Base-by-base conservation (phyloP, 2,113 vertebrate species). In the Mesembrinibis cayennensis region DNA sequence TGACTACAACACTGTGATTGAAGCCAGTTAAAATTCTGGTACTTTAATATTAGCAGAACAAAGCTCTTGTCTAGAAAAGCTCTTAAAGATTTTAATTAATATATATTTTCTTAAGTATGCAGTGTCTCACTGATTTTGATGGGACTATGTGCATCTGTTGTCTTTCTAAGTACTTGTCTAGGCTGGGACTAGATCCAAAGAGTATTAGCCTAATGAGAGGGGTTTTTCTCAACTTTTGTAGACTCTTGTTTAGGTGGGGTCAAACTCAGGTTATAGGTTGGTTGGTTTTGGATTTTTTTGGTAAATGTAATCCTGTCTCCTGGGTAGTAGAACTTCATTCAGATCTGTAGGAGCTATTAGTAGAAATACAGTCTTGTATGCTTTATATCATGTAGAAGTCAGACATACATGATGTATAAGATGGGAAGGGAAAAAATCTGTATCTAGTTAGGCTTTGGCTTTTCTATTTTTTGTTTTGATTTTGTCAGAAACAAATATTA, bases 261-360 rank as follows among this genome's bases (percentile, higher is more conserved):
- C 32, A n/a, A 58, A n/a, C 55, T 58, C 58, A 36, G 30, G 3
- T 72, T 88, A n/a, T 13, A 66, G 17, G 6, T 47, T 62, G 23
- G 2, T 63, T 67, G 16, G 1, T 45, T 67, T 15, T n/a, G 22
- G 2, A 0, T 0, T 55, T 65, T 84, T 78, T 62, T 66, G 6
- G 9, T 69, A 56, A 72, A 76, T 34, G 12, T 61, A 79, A 44
- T 65, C 34, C 34, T 67, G 9, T 82, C 21, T 47, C 34, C 52
- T 76, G 34, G 26, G 15, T 59, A 56, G n/a, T 15, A 7, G 42
- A 86, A 69, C n/a, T 81, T 91, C 18, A 36, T 85, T 84, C 26
- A 44, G 36, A 40, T 70, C 27, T 42, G 55, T 67, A n/a, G 40
- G 11, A 87, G 4, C 16, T 67, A 15, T 67, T 34, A 65, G 3